Conservation (phyloP, 2,797 vertebrate genomes). For the Amblyopsis hoosieri region DNA sequence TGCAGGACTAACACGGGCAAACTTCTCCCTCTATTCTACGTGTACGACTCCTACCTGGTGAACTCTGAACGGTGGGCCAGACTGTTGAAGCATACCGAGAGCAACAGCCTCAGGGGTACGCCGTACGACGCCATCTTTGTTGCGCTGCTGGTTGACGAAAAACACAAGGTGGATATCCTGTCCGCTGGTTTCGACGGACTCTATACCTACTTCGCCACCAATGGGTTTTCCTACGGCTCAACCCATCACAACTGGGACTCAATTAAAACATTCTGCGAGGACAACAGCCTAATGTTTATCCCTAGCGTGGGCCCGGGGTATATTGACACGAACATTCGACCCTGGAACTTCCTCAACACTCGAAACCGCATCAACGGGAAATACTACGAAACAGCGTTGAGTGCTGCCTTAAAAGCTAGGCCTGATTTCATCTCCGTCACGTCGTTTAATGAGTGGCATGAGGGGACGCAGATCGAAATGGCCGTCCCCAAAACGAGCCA, state of each 20-base stretch:
- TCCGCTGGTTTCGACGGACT: conserved; percentile 92
- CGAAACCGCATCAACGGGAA: conserved; percentile 93
- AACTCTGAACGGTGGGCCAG: conserved; percentile 89
- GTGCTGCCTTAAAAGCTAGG: conserved; percentile 81
- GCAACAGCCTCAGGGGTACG: conserved; percentile 85
- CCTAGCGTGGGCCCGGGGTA: conserved; percentile 96
- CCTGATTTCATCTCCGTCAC: conserved; percentile 92
- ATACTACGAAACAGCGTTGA: conserved; percentile 91
- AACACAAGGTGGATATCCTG: conserved; percentile 87
- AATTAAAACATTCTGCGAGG: conserved; percentile 89
- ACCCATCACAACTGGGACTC: conserved; percentile 91
- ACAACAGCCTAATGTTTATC: conserved; percentile 89
- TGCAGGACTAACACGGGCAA: conserved; percentile 84
- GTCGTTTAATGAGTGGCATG: conserved; percentile 98
- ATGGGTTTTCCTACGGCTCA: conserved; percentile 95
- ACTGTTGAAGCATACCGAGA: conserved; percentile 85
- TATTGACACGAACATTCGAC: conserved; percentile 91
- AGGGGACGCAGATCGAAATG: conserved; percentile 96
- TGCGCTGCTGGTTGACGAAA: conserved; percentile 93
- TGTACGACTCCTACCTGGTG: conserved; percentile 95
- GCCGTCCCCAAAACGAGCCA: conserved; percentile 87
- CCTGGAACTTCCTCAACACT: conserved; percentile 95
- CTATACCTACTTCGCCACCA: conserved; percentile 97
- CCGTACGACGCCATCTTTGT: conserved; percentile 90
- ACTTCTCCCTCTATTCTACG: conserved; percentile 90